Conservation (phyloP, 2,797 vertebrate species). For the Thamnophis elegans region DNA sequence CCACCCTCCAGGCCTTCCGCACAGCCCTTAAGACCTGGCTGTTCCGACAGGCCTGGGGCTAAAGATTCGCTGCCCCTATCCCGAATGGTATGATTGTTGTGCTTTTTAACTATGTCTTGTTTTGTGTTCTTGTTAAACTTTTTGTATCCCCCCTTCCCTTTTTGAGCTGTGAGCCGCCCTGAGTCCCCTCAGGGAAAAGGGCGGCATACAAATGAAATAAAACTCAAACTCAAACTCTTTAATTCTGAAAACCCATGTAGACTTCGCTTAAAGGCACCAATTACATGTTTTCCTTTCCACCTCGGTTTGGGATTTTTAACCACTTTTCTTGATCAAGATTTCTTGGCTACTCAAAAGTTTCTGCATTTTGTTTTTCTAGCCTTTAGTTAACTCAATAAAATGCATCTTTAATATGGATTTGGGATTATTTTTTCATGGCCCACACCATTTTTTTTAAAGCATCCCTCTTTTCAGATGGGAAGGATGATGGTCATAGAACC, state of each 20-base stretch:
- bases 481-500: background rate
- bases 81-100: no score
- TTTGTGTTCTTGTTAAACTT: no score
- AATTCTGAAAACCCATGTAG: background rate
- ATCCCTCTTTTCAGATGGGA: background rate
- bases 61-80: no score
- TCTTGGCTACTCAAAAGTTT: background rate
- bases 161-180: no score
- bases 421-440: background rate
- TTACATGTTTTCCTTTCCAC: background rate
- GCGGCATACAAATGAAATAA: no score
- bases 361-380: background rate
- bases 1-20: no score
- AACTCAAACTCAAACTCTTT: no score
- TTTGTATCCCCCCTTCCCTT: no score
- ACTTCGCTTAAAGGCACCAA: background rate
- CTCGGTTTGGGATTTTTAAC: background rate
- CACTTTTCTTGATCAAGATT: background rate
- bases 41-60: no score
- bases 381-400: background rate
- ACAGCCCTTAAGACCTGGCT: no score
- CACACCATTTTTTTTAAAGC: background rate
- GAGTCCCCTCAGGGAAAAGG: no score
- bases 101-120: no score
- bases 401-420: background rate